phyloP scores from a whole-genome alignment of 1,140 invertebrate species.

The Drosophila rufa region DNA sequence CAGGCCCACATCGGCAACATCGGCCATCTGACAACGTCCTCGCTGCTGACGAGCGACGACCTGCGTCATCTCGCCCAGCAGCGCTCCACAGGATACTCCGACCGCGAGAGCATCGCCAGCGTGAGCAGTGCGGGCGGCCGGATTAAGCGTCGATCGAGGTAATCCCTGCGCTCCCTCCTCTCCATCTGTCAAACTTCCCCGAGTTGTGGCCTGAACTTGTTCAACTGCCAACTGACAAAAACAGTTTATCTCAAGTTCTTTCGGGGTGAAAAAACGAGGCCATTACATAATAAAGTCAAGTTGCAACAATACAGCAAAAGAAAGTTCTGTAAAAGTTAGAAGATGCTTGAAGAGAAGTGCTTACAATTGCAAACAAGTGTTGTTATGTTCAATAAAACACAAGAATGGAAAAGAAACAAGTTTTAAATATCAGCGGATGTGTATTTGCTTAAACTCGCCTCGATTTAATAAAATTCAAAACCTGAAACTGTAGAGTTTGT shows the following conservation, averaged over 20 bases:
- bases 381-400: not conserved
- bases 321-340: not conserved
- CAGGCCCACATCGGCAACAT: conserved; percentile 56
- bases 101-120: conserved; percentile 73
- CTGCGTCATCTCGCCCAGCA: conserved; percentile 59
- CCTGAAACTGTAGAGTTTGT: no score
- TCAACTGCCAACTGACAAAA: conserved; percentile 12
- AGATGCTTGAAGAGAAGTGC: not conserved
- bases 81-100: conserved; percentile 55
- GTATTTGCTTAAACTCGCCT: not conserved
- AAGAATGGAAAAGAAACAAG: no score
- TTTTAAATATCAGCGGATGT: not conserved
- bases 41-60: conserved; percentile 66
- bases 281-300: conserved; percentile 25
- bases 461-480: not conserved
- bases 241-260: conserved; percentile 15
- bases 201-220: not conserved
- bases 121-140: conserved; percentile 62
- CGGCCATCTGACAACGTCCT: conserved; percentile 40
- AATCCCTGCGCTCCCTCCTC: conserved; percentile 3
- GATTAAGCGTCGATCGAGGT: conserved; percentile 68
- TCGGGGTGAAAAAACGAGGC: conserved; percentile 6
- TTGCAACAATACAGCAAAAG: not conserved
- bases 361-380: not conserved
- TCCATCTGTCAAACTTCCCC: conserved; percentile 14